Conservation (phyloP, 2,113 vertebrate species). For the Pseudopodoces humilis region DNA sequence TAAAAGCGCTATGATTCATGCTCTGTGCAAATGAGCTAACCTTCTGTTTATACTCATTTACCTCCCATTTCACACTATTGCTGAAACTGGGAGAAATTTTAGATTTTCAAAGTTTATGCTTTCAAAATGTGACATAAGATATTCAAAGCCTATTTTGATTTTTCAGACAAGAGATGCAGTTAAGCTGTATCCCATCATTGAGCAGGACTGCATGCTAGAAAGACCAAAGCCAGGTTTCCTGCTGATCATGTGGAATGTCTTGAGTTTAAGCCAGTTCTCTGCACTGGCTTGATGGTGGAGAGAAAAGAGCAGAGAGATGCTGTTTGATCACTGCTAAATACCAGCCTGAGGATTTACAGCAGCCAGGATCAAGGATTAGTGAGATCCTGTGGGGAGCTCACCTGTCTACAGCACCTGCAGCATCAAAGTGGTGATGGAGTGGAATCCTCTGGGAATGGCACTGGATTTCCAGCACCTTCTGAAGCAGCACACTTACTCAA, state of each 20-base stretch:
- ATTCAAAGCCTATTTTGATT: background rate
- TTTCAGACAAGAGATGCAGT: background rate
- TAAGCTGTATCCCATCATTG: background rate
- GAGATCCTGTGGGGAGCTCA: background rate
- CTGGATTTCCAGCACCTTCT: background rate
- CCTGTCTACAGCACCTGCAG: background rate
- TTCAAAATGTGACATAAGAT: background rate
- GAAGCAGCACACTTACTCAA: background rate
- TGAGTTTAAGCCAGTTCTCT: background rate
- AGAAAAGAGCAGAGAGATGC: background rate
- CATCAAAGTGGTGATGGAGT: fast-evolving
- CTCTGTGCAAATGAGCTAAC: background rate
- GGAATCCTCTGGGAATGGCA: background rate
- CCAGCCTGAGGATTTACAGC: background rate
- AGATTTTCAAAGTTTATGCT: background rate
- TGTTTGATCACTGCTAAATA: conserved; percentile 1
- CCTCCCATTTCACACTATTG: background rate
- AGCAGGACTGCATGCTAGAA: background rate
- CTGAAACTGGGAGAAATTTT: conserved; percentile 48
- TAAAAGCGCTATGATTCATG: background rate
- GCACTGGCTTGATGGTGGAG: background rate
- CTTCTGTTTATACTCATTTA: background rate
- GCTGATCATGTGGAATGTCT: background rate
- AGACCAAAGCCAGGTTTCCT: background rate
- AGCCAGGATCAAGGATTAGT: background rate